Conservation (phyloP, 2,797 vertebrate genomes). For the Psittacula derbiana region DNA sequence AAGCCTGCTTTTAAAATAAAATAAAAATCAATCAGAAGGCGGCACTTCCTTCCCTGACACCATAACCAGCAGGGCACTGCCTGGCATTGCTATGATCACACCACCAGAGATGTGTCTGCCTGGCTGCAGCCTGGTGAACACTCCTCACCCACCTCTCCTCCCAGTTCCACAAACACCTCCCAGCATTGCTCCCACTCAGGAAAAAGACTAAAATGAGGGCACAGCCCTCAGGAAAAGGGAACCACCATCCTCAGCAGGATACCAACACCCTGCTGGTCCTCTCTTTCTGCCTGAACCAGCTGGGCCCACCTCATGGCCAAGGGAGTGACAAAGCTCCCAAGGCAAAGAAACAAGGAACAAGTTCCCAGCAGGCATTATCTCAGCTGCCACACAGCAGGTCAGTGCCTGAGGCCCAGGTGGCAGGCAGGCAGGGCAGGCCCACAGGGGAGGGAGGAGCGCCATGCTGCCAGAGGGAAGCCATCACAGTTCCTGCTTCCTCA, state of each 20-base stretch:
- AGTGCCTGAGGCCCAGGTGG: rapidly evolving
- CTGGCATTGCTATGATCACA: rapidly evolving
- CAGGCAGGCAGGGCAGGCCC: background rate
- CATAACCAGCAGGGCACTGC: background rate
- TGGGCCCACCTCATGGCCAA: rapidly evolving
- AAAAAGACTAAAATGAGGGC: background rate
- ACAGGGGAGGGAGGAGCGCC: background rate
- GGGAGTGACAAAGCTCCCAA: background rate
- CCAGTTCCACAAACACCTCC: background rate
- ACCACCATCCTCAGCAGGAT: rapidly evolving
- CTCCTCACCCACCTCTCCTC: background rate
- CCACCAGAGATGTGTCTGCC: rapidly evolving
- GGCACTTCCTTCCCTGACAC: background rate
- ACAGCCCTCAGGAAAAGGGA: background rate
- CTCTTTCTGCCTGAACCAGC: background rate
- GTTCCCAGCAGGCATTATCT: rapidly evolving
- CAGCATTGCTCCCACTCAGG: background rate
- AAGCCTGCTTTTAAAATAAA: background rate
- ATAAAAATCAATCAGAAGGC: background rate
- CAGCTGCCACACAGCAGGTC: rapidly evolving
- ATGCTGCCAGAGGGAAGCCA: background rate
- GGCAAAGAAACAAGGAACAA: rapidly evolving
- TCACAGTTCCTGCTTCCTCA: background rate
- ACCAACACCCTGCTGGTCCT: background rate
- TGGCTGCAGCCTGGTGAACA: rapidly evolving